Evolutionary conservation across 2,113 vertebrate species (phyloP).

Genomic region (Hiodon alosoides): DNA sequence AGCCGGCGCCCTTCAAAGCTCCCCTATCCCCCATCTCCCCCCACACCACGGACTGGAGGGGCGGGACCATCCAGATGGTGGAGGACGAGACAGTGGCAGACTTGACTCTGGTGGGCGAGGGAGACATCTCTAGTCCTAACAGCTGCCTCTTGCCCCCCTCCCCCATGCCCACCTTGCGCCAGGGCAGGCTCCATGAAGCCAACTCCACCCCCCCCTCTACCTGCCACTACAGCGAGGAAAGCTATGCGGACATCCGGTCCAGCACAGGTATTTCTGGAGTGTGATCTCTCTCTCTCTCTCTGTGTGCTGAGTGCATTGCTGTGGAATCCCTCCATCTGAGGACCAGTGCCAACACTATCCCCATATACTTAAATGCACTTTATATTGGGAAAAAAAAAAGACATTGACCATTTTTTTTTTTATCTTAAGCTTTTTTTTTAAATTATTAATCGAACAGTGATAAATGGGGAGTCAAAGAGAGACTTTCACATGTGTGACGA

Average conservation of each 20-base stretch:
- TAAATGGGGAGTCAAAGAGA: not conserved
- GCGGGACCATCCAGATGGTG: constrained; percentile 67
- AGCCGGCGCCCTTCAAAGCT: constrained; percentile 50
- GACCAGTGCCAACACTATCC: constrained; percentile 15
- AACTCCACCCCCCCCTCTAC: constrained; percentile 57
- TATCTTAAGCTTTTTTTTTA: not conserved
- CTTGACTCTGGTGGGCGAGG: constrained; percentile 85
- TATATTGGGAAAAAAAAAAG: constrained; percentile 4
- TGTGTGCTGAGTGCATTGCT: constrained; percentile 23
- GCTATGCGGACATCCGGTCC: constrained; percentile 63
- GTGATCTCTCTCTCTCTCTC: constrained; percentile 51
- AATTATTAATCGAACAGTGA: constrained; percentile 1
- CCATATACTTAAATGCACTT: constrained; percentile 28
- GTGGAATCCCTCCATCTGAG: constrained; percentile 2
- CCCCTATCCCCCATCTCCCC: constrained; percentile 61
- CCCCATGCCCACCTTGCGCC: constrained; percentile 52
- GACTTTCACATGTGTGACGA: not conserved
- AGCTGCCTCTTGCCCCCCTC: constrained; percentile 77
- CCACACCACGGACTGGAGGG: constrained; percentile 40
- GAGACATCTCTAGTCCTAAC: constrained; percentile 84
- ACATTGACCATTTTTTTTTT: constrained; percentile 6
- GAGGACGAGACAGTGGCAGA: constrained; percentile 83
- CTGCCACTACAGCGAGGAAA: constrained; percentile 61
- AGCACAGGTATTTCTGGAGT: constrained; percentile 86
- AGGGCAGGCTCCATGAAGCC: constrained; percentile 51